These are phyloP conservation scores for Enteromius unitaeniatus DNA, from an alignment of 2,797 vertebrate genomes.

Conservation along the genomic window DNA sequence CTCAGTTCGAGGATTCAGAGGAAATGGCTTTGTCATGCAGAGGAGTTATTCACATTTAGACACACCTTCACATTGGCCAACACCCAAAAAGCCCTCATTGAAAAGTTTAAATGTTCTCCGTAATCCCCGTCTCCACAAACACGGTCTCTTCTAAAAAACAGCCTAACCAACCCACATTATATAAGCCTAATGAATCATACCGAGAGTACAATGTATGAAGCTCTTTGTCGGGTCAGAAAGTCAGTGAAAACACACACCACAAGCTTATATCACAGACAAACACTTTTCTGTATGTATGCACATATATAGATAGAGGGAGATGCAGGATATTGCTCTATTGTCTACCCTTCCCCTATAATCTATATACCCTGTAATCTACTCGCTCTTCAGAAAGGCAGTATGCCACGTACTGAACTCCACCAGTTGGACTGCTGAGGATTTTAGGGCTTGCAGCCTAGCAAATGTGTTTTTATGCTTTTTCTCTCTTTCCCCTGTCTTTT, in stretches of 20 bases:
- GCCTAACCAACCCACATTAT: conserved; percentile 1
- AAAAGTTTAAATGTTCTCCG: conserved; percentile 29
- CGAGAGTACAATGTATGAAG: background rate
- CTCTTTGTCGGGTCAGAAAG: background rate
- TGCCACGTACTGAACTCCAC: conserved; percentile 20
- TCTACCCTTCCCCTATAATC: conserved; percentile 28
- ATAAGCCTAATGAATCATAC: conserved; percentile 4
- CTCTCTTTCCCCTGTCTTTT: conserved; percentile 30
- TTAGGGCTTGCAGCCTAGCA: conserved; percentile 30
- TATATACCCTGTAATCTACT: conserved; percentile 73
- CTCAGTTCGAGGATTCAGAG: conserved; percentile 23
- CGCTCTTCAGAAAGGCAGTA: conserved; percentile 22
- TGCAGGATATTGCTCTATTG: conserved; percentile 8
- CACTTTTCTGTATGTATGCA: background rate
- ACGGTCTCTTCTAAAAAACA: conserved; percentile 25
- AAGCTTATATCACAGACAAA: background rate
- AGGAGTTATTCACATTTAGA: conserved; percentile 4
- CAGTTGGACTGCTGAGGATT: conserved; percentile 27
- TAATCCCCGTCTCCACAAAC: conserved; percentile 38
- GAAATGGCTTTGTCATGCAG: conserved; percentile 11
- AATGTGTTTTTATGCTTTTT: conserved; percentile 12
- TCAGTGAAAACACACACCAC: background rate
- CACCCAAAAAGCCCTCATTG: conserved; percentile 38
- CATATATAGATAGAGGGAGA: background rate
- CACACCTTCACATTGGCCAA: conserved; percentile 46